Conservation (phyloP, 2,113 vertebrate species). For the Thryonomys swinderianus region DNA sequence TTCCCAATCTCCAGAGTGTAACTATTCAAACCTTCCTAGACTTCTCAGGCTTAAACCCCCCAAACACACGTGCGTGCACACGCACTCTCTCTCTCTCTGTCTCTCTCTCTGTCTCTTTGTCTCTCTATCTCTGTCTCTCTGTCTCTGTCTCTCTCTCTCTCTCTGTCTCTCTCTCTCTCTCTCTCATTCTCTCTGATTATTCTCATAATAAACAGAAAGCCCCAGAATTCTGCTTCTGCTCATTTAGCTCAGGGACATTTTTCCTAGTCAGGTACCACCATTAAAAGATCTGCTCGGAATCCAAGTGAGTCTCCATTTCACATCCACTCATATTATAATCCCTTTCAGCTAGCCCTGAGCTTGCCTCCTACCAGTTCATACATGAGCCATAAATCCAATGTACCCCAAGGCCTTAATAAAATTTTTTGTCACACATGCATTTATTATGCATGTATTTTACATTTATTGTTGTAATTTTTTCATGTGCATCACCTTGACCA, state of each 20-base stretch:
- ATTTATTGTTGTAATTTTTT: slow-evolving; percentile 64
- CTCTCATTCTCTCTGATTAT: slow-evolving; percentile 9
- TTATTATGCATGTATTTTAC: slow-evolving; percentile 61
- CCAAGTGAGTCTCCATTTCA: not conserved
- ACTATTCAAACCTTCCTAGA: slow-evolving; percentile 43
- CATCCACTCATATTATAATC: not conserved
- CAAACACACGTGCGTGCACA: not conserved
- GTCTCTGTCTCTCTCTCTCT: too few species aligned
- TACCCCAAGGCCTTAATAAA: slow-evolving; percentile 42
- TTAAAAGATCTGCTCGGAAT: not conserved
- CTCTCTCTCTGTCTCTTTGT: too few species aligned
- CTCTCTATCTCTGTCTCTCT: too few species aligned
- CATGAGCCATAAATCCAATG: not conserved
- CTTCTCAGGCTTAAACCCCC: slow-evolving; percentile 36
- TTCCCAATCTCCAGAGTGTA: slow-evolving; percentile 61
- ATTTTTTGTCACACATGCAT: not conserved
- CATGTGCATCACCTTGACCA: slow-evolving; percentile 61
- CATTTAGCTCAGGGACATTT: not conserved
- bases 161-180: too few species aligned
- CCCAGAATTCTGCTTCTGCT: not conserved
- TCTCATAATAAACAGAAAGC: not conserved
- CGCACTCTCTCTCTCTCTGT: not conserved
- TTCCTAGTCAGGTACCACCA: not conserved
- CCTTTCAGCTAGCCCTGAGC: not conserved
- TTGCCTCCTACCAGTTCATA: not conserved